A percentile compares a stretch with the other conserved stretches of the same genome.
Evolutionary conservation across 2,797 vertebrate species (phyloP).

Genomic region (Ambastaia sidthimunki): DNA sequence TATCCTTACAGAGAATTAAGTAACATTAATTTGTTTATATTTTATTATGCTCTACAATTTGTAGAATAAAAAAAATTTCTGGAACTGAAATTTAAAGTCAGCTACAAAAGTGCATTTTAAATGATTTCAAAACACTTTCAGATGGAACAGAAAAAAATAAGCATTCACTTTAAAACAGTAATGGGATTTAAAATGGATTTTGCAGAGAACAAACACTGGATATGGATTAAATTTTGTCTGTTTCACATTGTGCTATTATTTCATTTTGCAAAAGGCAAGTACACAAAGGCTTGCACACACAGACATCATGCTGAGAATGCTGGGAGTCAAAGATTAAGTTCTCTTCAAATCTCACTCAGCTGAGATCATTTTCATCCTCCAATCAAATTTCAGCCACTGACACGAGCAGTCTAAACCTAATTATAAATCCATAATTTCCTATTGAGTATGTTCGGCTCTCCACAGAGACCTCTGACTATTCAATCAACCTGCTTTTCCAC

Average conservation of each 20-base stretch:
- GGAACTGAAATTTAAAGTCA: not conserved
- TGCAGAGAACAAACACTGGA: slow-evolving; percentile 36
- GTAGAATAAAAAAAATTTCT: not conserved
- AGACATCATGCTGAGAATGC: slow-evolving; percentile 24
- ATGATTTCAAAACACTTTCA: not conserved
- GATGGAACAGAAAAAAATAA: slow-evolving; percentile 12
- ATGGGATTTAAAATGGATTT: slow-evolving; percentile 40
- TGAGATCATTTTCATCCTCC: slow-evolving; percentile 28
- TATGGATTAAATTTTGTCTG: slow-evolving; percentile 31
- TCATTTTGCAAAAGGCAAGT: slow-evolving; percentile 24
- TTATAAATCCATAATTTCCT: slow-evolving; percentile 31
- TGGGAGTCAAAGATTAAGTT: slow-evolving; percentile 38
- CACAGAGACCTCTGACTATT: slow-evolving; percentile 13
- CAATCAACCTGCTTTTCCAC: not conserved
- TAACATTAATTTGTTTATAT: not conserved
- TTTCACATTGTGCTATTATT: slow-evolving; percentile 36
- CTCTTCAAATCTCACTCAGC: not conserved
- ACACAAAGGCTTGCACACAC: slow-evolving; percentile 22
- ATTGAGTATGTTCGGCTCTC: slow-evolving; percentile 19
- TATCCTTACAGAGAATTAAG: not conserved
- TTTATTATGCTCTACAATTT: not conserved
- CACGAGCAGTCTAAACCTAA: slow-evolving; percentile 25
- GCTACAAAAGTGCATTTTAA: slow-evolving; percentile 7
- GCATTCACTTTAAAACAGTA: slow-evolving; percentile 5
- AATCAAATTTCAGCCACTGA: slow-evolving; percentile 34